phyloP scores from a whole-genome alignment of 2,797 vertebrate genomes.

The Phyllotis vaccarum region DNA sequence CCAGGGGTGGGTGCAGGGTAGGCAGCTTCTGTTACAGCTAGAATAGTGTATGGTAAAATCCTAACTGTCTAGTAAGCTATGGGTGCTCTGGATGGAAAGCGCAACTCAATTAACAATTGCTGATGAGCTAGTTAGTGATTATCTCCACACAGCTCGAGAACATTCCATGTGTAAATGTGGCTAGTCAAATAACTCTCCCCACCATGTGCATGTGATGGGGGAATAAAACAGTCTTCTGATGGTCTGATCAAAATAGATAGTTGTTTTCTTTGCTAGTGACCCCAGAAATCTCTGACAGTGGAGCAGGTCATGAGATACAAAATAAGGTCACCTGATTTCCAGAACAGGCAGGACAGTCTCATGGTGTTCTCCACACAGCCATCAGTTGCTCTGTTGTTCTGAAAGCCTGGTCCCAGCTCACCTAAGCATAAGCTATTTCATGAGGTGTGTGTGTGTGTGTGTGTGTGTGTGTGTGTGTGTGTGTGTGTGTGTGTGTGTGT shows the following conservation, averaged over 20 bases:
- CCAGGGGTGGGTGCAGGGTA: neutral
- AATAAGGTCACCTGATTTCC: constrained; percentile 53
- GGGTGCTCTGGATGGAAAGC: neutral
- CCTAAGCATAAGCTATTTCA: neutral
- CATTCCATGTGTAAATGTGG: neutral
- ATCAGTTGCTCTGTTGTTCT: neutral
- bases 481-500: neutral
- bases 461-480: neutral
- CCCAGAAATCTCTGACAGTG: constrained; percentile 12
- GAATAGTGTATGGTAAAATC: neutral
- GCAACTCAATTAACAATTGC: constrained; percentile 17
- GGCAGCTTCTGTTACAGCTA: neutral
- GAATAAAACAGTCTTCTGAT: constrained; percentile 55
- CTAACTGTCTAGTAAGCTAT: neutral
- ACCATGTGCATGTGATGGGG: neutral
- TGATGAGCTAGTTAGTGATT: neutral
- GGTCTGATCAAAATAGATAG: constrained; percentile 60
- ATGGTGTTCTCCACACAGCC: neutral
- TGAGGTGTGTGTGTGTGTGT: neutral
- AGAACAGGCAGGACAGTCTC: constrained; percentile 40
- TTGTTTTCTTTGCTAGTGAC: constrained; percentile 35
- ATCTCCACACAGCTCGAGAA: constrained; percentile 64
- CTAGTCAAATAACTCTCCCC: constrained; percentile 27
- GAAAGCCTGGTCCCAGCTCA: neutral
- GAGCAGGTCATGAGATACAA: neutral